Conservation (phyloP, 2,113 vertebrate genomes). For the Podarcis cretensis region DNA sequence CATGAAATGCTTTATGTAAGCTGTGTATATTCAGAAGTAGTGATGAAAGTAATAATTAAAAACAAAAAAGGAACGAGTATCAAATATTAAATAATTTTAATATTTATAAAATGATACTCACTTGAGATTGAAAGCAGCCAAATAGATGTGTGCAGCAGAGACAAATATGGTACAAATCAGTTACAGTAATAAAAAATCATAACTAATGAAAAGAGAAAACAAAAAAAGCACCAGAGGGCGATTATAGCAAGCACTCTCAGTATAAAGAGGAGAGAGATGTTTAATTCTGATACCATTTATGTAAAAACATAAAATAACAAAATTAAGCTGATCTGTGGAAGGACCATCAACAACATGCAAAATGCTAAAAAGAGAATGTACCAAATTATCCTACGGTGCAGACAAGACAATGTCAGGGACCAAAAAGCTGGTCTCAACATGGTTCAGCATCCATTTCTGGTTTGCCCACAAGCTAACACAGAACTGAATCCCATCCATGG, state of each 20-base stretch:
- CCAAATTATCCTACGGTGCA: not conserved
- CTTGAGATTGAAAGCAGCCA: slow-evolving; percentile 85
- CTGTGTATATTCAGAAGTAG: slow-evolving; percentile 27
- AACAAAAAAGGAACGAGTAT: slow-evolving; percentile 49
- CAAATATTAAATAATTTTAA: slow-evolving; percentile 62
- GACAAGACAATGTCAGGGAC: no score
- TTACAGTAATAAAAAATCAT: slow-evolving; percentile 85
- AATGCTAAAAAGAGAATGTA: not conserved
- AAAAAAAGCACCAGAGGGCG: not conserved
- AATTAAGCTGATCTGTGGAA: not conserved
- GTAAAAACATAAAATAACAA: fast-evolving
- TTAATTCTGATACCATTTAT: fast-evolving
- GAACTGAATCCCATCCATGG: not conserved
- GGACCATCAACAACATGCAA: not conserved
- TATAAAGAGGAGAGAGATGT: slow-evolving; percentile 25
- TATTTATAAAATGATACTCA: slow-evolving; percentile 83
- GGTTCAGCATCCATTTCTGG: not conserved
- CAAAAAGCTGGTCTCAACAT: not conserved
- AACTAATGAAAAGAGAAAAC: slow-evolving; percentile 32
- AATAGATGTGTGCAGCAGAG: slow-evolving; percentile 85
- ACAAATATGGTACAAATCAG: slow-evolving; percentile 92
- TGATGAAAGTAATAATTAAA: slow-evolving; percentile 28
- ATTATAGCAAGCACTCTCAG: slow-evolving; percentile 25
- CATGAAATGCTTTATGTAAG: slow-evolving; percentile 22
- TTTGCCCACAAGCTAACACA: not conserved